Evolutionary conservation across 2,888 invertebrate species (phyloP).

Genomic region (Ophion costatus): DNA sequence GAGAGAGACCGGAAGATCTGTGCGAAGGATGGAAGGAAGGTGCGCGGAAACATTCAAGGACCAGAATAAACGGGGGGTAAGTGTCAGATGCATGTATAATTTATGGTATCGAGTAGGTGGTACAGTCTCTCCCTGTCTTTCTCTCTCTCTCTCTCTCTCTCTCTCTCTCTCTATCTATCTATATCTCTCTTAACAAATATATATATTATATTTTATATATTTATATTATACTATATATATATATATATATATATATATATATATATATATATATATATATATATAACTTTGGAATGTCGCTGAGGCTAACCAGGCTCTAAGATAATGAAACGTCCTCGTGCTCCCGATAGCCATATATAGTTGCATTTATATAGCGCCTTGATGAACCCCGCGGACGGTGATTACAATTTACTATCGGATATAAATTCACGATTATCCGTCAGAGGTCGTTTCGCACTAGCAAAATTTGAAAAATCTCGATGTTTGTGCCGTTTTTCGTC

Average conservation of each 20-base stretch:
- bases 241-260: no score
- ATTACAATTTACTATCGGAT: conserved; percentile 58
- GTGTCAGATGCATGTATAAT: conserved; percentile 60
- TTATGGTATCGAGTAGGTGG: conserved; percentile 60
- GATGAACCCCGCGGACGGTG: conserved; percentile 55
- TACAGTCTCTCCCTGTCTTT: background rate
- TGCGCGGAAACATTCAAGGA: conserved; percentile 64
- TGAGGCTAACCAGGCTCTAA: conserved; percentile 36
- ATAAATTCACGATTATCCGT: conserved; percentile 36
- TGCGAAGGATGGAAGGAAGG: conserved; percentile 54
- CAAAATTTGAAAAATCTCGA: background rate
- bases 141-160: background rate
- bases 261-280: background rate
- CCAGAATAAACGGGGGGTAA: conserved; percentile 60
- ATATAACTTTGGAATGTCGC: conserved; percentile 52
- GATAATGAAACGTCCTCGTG: conserved; percentile 61
- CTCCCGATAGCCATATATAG: conserved; percentile 47
- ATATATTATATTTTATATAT: no score
- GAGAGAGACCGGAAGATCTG: conserved; percentile 60
- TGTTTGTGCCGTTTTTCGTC: background rate
- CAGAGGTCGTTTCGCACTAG: background rate
- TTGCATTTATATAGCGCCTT: conserved; percentile 34
- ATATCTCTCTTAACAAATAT: no score
- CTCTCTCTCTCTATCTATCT: no score
- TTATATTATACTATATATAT: no score